These are phyloP conservation scores for Caradrina kadenii DNA, from an alignment of 2,888 invertebrate species.

Conservation along the genomic window DNA sequence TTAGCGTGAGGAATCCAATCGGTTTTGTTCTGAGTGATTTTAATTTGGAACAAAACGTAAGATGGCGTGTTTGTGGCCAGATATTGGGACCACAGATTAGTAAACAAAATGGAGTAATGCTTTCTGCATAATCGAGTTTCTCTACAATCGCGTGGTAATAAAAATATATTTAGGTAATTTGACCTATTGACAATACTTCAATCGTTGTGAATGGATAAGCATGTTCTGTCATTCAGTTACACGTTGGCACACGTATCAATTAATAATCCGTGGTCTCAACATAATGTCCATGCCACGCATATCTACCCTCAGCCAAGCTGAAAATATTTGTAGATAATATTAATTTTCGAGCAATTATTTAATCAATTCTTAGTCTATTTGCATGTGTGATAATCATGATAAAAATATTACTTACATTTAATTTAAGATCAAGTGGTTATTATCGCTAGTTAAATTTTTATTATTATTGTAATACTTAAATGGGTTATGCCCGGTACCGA, in stretches of 20 bases:
- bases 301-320: conserved; percentile 19
- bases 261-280: conserved; percentile 6
- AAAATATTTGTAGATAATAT: conserved; percentile 39
- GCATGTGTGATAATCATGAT: conserved; percentile 59
- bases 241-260: not conserved
- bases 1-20: conserved; percentile 23
- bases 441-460: conserved; percentile 44
- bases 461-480: conserved; percentile 27
- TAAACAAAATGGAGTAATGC: conserved; percentile 3
- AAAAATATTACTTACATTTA: conserved; percentile 41
- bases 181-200: not conserved
- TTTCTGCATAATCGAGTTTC: not conserved
- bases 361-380: conserved; percentile 55
- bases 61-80: conserved; percentile 1
- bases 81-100: not conserved
- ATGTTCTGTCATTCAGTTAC: not conserved
- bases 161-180: not conserved
- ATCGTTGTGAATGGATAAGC: not conserved
- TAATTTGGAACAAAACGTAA: conserved; percentile 28
- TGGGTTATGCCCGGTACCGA: conserved; percentile 26
- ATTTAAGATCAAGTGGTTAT: conserved; percentile 49
- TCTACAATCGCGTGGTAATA: too few relatives aligned
- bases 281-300: not conserved
- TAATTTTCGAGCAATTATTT: conserved; percentile 60
- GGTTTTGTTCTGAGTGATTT: conserved; percentile 24